Evolutionary conservation across 2,888 invertebrate genomes (phyloP).

Genomic region (Apomyelois bistriatella): DNA sequence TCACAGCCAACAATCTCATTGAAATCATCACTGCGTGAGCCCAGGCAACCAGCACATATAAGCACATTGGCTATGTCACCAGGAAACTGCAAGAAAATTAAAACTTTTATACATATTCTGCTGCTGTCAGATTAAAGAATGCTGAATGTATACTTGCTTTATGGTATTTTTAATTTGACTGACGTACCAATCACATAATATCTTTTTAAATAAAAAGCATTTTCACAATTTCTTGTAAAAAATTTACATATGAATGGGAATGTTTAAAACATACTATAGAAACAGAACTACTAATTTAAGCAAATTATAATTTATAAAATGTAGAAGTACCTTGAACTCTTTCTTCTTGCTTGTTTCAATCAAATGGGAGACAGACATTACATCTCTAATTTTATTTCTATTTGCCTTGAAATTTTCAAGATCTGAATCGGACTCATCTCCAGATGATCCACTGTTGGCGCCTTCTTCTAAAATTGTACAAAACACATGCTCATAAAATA

Average conservation of each 20-base stretch:
- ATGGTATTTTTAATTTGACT: no score
- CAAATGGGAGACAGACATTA: conserved; percentile 57
- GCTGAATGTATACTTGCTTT: no score
- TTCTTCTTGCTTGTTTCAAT: conserved; percentile 62
- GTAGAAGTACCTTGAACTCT: conserved; percentile 76
- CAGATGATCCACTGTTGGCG: conserved; percentile 53
- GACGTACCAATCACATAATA: no score
- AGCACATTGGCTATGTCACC: conserved; percentile 83
- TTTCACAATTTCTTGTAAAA: no score
- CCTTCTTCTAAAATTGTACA: conserved; percentile 35
- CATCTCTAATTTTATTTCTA: conserved; percentile 57
- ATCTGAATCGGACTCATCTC: conserved; percentile 65
- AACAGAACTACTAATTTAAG: no score
- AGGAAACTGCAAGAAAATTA: conserved; percentile 48
- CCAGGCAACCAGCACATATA: conserved; percentile 95
- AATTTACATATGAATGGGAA: no score
- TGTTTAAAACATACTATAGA: no score
- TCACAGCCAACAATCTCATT: conserved; percentile 99
- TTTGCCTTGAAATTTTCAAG: conserved; percentile 56
- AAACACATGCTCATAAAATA: conserved; percentile 4
- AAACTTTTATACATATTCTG: no score
- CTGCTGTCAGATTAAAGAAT: no score
- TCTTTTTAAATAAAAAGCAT: no score
- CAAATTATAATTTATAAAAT: no score
- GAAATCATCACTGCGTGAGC: conserved; percentile 94